These are phyloP conservation scores for Apostichopus japonicus DNA, from an alignment of 35 echinoderm and acorn worm species.

Conservation along the genomic window DNA sequence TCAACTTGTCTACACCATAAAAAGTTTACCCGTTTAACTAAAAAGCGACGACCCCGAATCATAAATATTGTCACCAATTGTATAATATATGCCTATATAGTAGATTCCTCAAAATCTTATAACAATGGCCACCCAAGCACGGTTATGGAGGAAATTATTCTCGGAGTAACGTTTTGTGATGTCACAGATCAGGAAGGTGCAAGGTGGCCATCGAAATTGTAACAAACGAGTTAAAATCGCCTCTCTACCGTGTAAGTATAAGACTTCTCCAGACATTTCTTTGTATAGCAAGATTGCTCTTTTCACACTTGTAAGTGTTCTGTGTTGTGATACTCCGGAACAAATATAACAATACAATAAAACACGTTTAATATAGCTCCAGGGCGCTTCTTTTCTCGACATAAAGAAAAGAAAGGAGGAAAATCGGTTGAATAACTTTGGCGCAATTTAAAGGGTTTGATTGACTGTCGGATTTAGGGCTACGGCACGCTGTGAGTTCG, in stretches of 20 bases:
- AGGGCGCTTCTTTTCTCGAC: neutral
- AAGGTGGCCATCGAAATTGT: neutral
- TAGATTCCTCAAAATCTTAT: neutral
- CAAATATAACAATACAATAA: neutral
- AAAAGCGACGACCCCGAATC: neutral
- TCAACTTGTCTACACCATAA: neutral
- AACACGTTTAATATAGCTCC: neutral
- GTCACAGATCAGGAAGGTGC: too few relatives aligned
- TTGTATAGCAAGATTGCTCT: neutral
- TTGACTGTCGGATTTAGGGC: constrained; percentile 31
- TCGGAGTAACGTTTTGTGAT: too few relatives aligned
- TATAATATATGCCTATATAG: neutral
- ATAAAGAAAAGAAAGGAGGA: neutral
- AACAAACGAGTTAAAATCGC: constrained; percentile 2
- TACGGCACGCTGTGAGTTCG: neutral
- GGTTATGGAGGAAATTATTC: neutral
- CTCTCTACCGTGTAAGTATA: neutral
- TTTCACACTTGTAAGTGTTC: constrained; percentile 3
- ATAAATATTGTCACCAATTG: constrained; percentile 1
- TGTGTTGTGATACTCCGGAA: constrained; percentile 21
- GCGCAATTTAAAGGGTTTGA: constrained; percentile 27
- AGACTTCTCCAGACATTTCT: neutral
- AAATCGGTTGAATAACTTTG: constrained; percentile 22
- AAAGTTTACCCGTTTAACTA: neutral
- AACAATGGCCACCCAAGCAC: neutral